Evolutionary conservation across 2,888 invertebrate species (phyloP).

Genomic region (Leptinotarsa peninsularis): DNA sequence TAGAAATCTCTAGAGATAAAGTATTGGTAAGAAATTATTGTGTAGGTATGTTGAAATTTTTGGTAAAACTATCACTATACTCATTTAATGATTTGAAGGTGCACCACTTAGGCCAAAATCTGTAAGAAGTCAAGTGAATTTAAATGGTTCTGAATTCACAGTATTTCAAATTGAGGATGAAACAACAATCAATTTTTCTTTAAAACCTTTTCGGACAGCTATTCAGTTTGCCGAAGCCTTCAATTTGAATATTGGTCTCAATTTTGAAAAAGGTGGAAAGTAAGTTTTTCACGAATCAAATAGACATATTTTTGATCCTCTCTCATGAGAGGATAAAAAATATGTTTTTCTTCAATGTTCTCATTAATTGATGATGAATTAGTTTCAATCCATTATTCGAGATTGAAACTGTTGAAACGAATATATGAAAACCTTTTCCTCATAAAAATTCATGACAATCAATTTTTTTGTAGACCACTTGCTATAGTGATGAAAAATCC

Average conservation of each 20-base stretch:
- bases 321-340: no score
- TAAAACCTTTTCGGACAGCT: constrained; percentile 86
- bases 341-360: no score
- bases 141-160: constrained; percentile 81
- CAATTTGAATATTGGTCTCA: constrained; percentile 75
- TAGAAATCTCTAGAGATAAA: constrained; percentile 75
- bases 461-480: constrained; percentile 72
- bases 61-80: constrained; percentile 2
- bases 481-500: constrained; percentile 79
- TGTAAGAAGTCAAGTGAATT: constrained; percentile 74
- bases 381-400: no score
- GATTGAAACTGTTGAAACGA: no score
- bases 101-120: constrained; percentile 59
- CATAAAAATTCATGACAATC: constrained; percentile 6
- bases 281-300: constrained; percentile 57
- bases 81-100: constrained; percentile 50
- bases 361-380: no score
- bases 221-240: constrained; percentile 83
- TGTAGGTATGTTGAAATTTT: constrained; percentile 68
- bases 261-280: constrained; percentile 84
- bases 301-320: no score
- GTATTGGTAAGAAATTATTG: constrained; percentile 83
- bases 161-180: constrained; percentile 74
- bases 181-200: constrained; percentile 83
- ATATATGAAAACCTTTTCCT: no score